Conservation (phyloP, 2,113 vertebrate species). For the Rhipidura dahli region DNA sequence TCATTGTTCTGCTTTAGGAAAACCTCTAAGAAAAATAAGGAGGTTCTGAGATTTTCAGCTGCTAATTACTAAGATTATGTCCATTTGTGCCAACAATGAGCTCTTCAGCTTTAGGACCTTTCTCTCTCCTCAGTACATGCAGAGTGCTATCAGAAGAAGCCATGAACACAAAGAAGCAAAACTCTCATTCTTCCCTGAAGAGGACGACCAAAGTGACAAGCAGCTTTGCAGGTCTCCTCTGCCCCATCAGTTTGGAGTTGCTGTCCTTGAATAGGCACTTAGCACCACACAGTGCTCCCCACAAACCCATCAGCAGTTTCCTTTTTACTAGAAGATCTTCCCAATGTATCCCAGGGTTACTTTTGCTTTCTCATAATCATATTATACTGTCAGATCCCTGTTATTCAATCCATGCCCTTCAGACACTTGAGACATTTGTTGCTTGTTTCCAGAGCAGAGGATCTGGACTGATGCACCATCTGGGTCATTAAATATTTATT, state of each 20-base stretch:
- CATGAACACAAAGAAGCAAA: neutral
- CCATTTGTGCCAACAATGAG: neutral
- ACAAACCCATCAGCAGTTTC: neutral
- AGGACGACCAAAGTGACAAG: neutral
- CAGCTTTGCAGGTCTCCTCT: neutral
- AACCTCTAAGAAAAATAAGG: neutral
- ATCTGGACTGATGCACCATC: neutral
- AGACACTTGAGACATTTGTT: neutral
- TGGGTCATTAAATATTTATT: neutral
- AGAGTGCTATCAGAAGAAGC: neutral
- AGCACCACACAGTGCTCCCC: neutral
- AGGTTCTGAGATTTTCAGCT: neutral
- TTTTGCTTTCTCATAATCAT: neutral
- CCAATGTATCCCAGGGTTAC: neutral
- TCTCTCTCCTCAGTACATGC: neutral
- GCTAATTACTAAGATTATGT: neutral
- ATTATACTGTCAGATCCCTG: neutral
- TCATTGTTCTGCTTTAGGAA: neutral
- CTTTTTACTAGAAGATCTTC: neutral
- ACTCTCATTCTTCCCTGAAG: neutral
- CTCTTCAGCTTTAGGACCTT: neutral
- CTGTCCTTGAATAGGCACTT: accelerated
- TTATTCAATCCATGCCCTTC: neutral
- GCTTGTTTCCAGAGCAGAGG: neutral
- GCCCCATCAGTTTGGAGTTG: neutral